Conservation (phyloP, 2,888 invertebrate species). For the Chloromyia formosa region DNA sequence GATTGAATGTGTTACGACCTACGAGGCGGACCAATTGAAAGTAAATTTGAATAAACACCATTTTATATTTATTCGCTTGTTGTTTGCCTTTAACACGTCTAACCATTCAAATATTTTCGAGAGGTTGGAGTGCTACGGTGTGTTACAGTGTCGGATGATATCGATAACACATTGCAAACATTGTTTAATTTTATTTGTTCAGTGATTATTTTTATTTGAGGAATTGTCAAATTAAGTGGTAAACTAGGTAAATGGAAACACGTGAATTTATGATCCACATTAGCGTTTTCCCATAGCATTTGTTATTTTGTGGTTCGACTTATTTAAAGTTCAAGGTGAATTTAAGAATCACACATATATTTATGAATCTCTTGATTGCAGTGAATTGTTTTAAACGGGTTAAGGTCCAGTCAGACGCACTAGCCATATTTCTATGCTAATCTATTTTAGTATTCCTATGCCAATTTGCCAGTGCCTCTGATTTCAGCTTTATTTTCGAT, state of each 20-base stretch:
- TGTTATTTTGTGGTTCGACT: too few relatives aligned
- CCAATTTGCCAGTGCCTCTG: too few relatives aligned
- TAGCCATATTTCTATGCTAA: too few relatives aligned
- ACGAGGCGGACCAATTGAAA: slow-evolving; percentile 42
- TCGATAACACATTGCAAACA: slow-evolving; percentile 38
- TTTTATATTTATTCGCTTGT: slow-evolving; percentile 28
- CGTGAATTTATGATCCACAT: slow-evolving; percentile 18
- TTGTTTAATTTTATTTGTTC: slow-evolving; percentile 32
- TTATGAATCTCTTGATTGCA: too few relatives aligned
- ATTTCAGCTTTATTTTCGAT: too few relatives aligned
- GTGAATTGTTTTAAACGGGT: too few relatives aligned
- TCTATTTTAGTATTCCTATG: too few relatives aligned
- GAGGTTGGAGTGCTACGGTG: background rate
- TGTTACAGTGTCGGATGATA: background rate
- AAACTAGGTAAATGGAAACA: slow-evolving; percentile 28
- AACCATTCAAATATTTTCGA: background rate
- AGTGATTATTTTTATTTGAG: slow-evolving; percentile 34
- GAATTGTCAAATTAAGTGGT: slow-evolving; percentile 37
- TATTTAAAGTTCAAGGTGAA: too few relatives aligned
- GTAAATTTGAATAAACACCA: slow-evolving; percentile 41
- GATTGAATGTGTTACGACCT: background rate
- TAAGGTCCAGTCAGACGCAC: too few relatives aligned
- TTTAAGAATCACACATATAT: too few relatives aligned
- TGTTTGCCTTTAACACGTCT: slow-evolving; percentile 24
- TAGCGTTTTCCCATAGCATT: slow-evolving; percentile 13